Evolutionary conservation across 2,113 vertebrate genomes (phyloP).

Genomic region (Callopanchax toddi): DNA sequence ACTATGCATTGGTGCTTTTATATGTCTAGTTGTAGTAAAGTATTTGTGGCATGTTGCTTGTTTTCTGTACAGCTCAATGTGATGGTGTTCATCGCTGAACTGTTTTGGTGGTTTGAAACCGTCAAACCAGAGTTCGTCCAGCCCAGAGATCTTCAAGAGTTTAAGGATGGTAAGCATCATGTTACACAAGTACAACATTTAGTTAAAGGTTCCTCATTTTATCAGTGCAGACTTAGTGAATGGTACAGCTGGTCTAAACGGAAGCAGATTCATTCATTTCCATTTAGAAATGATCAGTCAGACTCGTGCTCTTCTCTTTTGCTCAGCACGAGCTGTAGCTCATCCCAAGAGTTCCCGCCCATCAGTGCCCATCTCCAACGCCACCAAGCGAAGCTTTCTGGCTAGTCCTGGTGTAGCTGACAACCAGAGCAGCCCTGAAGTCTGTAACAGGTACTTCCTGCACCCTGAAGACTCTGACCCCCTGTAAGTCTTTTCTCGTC

Average conservation of each 20-base stretch:
- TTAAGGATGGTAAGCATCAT: slow-evolving; percentile 85
- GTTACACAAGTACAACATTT: background rate
- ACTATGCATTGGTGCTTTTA: too few relatives aligned
- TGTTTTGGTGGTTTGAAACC: slow-evolving; percentile 99
- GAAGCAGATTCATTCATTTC: background rate
- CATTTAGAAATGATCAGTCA: background rate
- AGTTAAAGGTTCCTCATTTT: too few relatives aligned
- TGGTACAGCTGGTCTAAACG: background rate
- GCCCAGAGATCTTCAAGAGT: slow-evolving; percentile 90
- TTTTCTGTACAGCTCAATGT: slow-evolving; percentile 65
- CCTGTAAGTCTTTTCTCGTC: slow-evolving; percentile 81
- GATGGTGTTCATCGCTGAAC: slow-evolving; percentile 93
- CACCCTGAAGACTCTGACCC: slow-evolving; percentile 86
- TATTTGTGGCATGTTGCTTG: background rate
- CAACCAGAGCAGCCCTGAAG: slow-evolving; percentile 79
- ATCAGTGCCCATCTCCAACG: slow-evolving; percentile 91
- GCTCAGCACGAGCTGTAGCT: slow-evolving; percentile 82
- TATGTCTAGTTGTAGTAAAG: too few relatives aligned
- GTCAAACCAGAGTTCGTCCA: slow-evolving; percentile 96
- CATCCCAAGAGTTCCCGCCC: slow-evolving; percentile 88
- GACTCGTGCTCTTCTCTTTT: background rate
- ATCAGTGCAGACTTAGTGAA: too few relatives aligned
- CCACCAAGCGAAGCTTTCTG: slow-evolving; percentile 94
- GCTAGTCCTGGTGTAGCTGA: slow-evolving; percentile 76
- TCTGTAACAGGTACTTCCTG: slow-evolving; percentile 86